Base-by-base conservation (phyloP, 2,797 vertebrate species). In the Gymnoscopelus braueri region DNA sequence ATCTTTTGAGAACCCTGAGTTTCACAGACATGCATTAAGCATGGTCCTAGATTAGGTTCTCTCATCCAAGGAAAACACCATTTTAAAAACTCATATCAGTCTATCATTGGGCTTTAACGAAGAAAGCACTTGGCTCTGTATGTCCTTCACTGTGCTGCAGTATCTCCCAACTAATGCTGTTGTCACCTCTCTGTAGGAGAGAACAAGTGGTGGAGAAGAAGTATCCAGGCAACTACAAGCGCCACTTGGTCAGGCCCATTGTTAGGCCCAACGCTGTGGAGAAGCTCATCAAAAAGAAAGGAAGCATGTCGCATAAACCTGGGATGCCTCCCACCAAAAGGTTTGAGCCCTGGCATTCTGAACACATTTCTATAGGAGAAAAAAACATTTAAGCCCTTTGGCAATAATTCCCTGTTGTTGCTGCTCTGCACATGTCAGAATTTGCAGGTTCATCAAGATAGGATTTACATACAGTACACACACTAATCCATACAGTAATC, bases 151-250 rank as follows among this genome's bases (percentile, higher is more conserved):
- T 1, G 2, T 77, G 11, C 19, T 14, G 4, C 3, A 39, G 5
- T 32, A 56, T 68, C 68, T 26, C 12, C 7, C n/a, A 62, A 67
- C 7, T 59, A 61, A 61, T 69, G 79, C 26, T 78, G 44, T 23
- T 44, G 23, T 75, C 23, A 23, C 47, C 67, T 14, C 47, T 14
- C 48, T 77, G 58, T 84, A 99, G 98, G 85, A 95, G 98, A 81
- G 98, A 99, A 71, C 97, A 98, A 85, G 96, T 95, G 0, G 96
- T 99, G 84, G 98, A 99, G 87, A 99, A 99, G 86, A 98, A 98
- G 80, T 98, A 98, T 59, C 98, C 98, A 0, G 98, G 98, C 1
- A 96, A 94, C 48, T 98, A 97, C 86, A 99, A 99, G 77, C 95
- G 98, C 3, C 96, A 98, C 82, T 94, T 96, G 69, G 95, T 98